Percentiles rank a stretch among this genome's conserved stretches.
Evolutionary conservation across 2,888 invertebrate genomes (phyloP).

Genomic region (Neoascia interrupta): DNA sequence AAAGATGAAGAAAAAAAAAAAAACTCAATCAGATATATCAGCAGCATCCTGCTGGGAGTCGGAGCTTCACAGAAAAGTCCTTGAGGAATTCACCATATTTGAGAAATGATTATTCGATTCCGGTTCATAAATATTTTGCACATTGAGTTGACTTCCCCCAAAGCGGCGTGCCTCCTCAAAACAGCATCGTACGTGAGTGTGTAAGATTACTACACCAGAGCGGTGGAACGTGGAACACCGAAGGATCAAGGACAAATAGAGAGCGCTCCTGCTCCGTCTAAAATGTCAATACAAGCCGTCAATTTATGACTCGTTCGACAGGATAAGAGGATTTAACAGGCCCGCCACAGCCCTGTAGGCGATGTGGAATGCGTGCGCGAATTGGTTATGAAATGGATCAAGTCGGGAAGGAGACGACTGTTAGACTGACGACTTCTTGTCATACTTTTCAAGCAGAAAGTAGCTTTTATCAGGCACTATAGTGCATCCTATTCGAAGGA

Average conservation of each 20-base stretch:
- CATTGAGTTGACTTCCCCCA: background rate
- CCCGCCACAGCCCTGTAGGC: background rate
- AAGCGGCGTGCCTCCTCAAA: background rate
- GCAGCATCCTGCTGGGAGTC: slow-evolving; percentile 8
- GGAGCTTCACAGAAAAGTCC: slow-evolving; percentile 3
- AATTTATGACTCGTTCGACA: slow-evolving; percentile 42
- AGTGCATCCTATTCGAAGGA: too few species aligned
- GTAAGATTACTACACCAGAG: slow-evolving; percentile 11
- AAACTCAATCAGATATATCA: slow-evolving; percentile 55
- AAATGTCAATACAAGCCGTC: slow-evolving; percentile 39
- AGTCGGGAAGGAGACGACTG: slow-evolving; percentile 26
- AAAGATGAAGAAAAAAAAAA: too few species aligned
- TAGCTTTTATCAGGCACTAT: too few species aligned
- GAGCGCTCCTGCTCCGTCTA: background rate
- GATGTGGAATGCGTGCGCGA: slow-evolving; percentile 18
- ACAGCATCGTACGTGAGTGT: slow-evolving; percentile 11
- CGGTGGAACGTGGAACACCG: slow-evolving; percentile 3
- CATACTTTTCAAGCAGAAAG: too few species aligned
- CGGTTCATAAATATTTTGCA: slow-evolving; percentile 59
- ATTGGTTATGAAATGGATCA: slow-evolving; percentile 43
- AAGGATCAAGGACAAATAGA: slow-evolving; percentile 29
- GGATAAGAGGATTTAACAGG: slow-evolving; percentile 45
- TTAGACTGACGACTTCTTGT: too few species aligned
- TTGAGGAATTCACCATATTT: slow-evolving; percentile 22
- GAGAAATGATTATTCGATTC: slow-evolving; percentile 61